Conservation (phyloP, 2,113 vertebrate species). For the Engraulis encrasicolus region DNA sequence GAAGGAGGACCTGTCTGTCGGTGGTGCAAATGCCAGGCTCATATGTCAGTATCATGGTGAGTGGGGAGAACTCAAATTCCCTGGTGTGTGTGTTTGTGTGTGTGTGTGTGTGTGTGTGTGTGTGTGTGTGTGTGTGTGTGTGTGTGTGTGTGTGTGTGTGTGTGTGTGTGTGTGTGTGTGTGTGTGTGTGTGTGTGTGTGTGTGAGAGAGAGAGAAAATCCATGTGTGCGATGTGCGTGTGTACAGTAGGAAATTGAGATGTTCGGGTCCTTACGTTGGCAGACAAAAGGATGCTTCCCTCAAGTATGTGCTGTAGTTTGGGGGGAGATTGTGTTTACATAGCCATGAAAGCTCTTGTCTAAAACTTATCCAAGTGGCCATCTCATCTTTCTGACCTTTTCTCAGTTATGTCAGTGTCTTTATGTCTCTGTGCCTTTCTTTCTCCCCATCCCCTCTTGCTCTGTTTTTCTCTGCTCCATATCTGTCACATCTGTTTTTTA, state of each 20-base stretch:
- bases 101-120: not conserved
- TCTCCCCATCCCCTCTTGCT: no score
- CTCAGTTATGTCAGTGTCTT: no score
- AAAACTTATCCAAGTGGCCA: not conserved
- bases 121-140: slow-evolving; percentile 4
- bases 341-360: not conserved
- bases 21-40: not conserved
- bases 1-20: not conserved
- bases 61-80: not conserved
- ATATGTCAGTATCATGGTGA: slow-evolving; percentile 13
- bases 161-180: slow-evolving; percentile 14
- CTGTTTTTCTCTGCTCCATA: not conserved
- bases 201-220: no score
- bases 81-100: not conserved
- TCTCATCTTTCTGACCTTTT: no score
- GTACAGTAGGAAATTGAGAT: not conserved
- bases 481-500: not conserved
- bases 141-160: not conserved
- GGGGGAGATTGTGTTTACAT: not conserved
- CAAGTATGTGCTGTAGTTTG: not conserved
- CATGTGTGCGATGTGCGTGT: not conserved
- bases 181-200: not conserved
- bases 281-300: not conserved
- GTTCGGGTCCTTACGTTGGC: not conserved
- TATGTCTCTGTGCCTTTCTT: no score